phyloP scores from a whole-genome alignment of 2,888 invertebrate species.

The Eurois occulta region DNA sequence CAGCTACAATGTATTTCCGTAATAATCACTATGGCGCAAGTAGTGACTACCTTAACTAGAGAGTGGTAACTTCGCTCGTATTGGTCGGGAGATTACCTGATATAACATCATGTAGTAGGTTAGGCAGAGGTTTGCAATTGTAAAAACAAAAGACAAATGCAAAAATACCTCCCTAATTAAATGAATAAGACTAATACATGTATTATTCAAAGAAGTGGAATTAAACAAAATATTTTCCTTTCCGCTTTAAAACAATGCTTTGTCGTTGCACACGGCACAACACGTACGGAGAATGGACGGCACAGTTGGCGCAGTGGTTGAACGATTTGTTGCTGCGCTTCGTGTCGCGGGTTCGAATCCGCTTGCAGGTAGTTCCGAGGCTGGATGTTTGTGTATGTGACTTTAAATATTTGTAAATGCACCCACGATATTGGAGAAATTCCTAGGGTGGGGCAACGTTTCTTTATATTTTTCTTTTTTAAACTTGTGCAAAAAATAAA shows the following conservation, averaged over 20 bases:
- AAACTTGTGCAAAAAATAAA: background rate
- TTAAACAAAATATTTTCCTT: constrained; percentile 22
- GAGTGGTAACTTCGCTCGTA: constrained; percentile 2
- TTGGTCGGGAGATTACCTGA: constrained; percentile 5
- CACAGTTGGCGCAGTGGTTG: background rate
- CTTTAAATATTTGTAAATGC: background rate
- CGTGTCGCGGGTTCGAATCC: background rate
- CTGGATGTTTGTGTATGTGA: background rate
- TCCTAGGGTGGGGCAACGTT: too few species aligned
- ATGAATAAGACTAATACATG: background rate
- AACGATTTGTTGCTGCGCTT: background rate
- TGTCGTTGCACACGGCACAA: background rate
- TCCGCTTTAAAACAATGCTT: constrained; percentile 1
- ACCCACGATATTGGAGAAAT: too few species aligned
- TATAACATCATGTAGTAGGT: background rate
- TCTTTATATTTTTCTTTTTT: too few species aligned
- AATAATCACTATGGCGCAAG: constrained; percentile 51
- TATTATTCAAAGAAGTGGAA: background rate
- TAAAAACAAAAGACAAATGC: background rate
- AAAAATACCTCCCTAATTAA: background rate
- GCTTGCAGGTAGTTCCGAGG: background rate
- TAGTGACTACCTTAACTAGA: constrained; percentile 26
- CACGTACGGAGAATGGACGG: background rate
- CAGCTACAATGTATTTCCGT: constrained; percentile 54
- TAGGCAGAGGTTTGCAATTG: background rate